These are phyloP conservation scores for Chrysogorgia sp. DNA, from an alignment of 92 coral and sea anemone species.

Conservation along the genomic window DNA sequence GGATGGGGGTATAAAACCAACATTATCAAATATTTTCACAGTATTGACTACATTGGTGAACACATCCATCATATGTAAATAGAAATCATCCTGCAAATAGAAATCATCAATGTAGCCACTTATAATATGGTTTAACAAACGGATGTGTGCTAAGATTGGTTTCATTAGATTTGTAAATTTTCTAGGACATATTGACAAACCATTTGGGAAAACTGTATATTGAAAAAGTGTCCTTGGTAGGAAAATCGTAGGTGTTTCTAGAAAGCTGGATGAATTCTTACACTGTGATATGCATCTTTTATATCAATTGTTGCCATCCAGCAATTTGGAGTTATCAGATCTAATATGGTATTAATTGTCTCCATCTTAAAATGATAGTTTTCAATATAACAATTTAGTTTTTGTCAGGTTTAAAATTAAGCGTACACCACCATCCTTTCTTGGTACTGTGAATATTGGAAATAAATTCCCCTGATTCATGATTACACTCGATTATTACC, in stretches of 20 bases:
- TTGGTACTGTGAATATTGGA: conserved; percentile 36
- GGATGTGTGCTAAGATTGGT: conserved; percentile 57
- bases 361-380: conserved; percentile 68
- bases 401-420: conserved; percentile 58
- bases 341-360: conserved; percentile 48
- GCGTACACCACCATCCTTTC: conserved; percentile 55
- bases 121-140: conserved; percentile 29
- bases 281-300: conserved; percentile 43
- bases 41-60: conserved; percentile 53
- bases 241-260: conserved; percentile 37
- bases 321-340: conserved; percentile 54
- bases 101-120: conserved; percentile 64
- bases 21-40: conserved; percentile 31
- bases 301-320: conserved; percentile 64
- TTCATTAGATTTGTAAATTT: conserved; percentile 65
- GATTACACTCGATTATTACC: conserved; percentile 20
- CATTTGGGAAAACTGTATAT: conserved; percentile 54
- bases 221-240: conserved; percentile 39
- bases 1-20: conserved; percentile 57
- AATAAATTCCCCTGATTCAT: conserved; percentile 20
- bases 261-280: neutral
- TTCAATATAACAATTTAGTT: conserved; percentile 53
- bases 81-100: conserved; percentile 65
- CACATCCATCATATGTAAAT: conserved; percentile 60
- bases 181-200: conserved; percentile 62